A percentile compares a stretch with the other conserved stretches of the same genome.
Evolutionary conservation across 2,888 invertebrate species (phyloP).

Genomic region (Opisthograptis luteolata): DNA sequence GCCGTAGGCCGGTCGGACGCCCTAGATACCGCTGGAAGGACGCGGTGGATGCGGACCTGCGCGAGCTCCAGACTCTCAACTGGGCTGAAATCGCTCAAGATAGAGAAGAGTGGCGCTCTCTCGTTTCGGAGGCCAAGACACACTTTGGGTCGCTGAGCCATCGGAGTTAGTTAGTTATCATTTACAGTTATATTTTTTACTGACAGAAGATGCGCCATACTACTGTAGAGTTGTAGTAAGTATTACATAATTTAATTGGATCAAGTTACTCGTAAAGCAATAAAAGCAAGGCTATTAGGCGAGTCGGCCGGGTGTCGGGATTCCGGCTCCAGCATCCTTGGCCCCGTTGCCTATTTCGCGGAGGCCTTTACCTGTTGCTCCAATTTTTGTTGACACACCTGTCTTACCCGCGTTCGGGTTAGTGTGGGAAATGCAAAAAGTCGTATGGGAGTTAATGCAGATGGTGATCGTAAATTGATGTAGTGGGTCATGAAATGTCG

Average conservation of each 20-base stretch:
- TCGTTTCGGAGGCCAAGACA: no score
- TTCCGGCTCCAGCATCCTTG: constrained; percentile 50
- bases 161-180: no score
- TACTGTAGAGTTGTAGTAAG: no score
- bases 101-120: no score
- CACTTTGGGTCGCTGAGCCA: no score
- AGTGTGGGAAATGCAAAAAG: constrained; percentile 38
- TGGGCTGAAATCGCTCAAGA: no score
- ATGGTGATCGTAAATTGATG: not conserved
- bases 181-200: no score
- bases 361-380: constrained; percentile 60
- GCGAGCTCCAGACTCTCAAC: no score
- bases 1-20: no score
- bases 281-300: constrained; percentile 27
- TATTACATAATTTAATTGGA: not conserved
- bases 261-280: constrained; percentile 15
- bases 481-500: not conserved
- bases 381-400: constrained; percentile 52
- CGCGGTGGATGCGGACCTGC: no score
- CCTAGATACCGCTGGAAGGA: no score
- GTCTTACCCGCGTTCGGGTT: constrained; percentile 36
- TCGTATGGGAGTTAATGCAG: constrained; percentile 17
- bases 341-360: constrained; percentile 56
- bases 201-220: no score
- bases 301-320: constrained; percentile 26